A percentile compares a stretch with the other conserved stretches of the same genome.
phyloP scores from a whole-genome alignment of 2,113 vertebrate species.

The Anarhynchus alexandrinus region DNA sequence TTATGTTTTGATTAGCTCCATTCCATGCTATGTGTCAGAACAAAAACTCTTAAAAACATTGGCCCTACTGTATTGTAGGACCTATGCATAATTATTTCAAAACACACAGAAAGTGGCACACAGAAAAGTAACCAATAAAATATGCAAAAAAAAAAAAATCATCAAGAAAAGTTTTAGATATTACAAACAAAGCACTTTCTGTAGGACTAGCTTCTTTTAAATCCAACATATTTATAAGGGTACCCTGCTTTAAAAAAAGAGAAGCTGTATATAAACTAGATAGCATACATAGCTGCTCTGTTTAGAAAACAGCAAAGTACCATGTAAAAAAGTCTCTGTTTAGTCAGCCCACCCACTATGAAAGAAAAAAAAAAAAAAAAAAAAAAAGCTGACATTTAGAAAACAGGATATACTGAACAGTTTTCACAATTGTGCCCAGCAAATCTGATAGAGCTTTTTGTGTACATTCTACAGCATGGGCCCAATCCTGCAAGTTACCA shows the following conservation, averaged over 20 bases:
- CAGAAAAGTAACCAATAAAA: slow-evolving; percentile 51
- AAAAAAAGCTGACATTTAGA: slow-evolving; percentile 62
- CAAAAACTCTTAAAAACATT: slow-evolving; percentile 48
- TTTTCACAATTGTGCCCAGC: slow-evolving; percentile 72
- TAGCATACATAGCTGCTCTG: slow-evolving; percentile 72
- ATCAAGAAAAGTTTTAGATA: slow-evolving; percentile 35
- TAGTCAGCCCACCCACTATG: slow-evolving; percentile 78
- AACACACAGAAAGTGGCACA: slow-evolving; percentile 50
- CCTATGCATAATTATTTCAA: slow-evolving; percentile 53
- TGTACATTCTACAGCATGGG: background rate
- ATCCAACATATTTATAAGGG: slow-evolving; percentile 62
- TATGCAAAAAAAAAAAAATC: background rate
- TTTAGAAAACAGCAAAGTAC: slow-evolving; percentile 79
- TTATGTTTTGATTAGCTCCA: slow-evolving; percentile 55
- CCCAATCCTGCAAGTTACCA: background rate
- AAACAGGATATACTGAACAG: slow-evolving; percentile 64
- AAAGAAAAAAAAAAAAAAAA: background rate
- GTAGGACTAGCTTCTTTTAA: slow-evolving; percentile 59
- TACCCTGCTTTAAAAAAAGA: slow-evolving; percentile 46
- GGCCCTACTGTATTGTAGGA: slow-evolving; percentile 45
- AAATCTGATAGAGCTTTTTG: slow-evolving; percentile 62
- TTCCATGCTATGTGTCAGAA: slow-evolving; percentile 37
- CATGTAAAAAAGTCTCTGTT: slow-evolving; percentile 75
- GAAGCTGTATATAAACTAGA: slow-evolving; percentile 75
- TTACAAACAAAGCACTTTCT: slow-evolving; percentile 64